Evolutionary conservation across 1,140 invertebrate genomes (phyloP), one percentile per base, ranked within the genome.

Genomic region (Aphis craccivora): DNA sequence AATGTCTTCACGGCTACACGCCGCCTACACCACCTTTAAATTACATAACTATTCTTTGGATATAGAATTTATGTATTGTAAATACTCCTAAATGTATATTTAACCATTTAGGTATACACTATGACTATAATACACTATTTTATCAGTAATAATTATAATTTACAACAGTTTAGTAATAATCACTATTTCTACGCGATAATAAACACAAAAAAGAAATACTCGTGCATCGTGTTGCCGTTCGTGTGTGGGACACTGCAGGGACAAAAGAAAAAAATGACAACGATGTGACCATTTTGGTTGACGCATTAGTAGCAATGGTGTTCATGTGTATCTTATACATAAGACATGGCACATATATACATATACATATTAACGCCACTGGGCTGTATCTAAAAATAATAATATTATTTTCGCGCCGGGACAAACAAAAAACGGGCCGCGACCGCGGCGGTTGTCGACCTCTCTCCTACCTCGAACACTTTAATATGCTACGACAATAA

Each of bases 331-430:
- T 76, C 60, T 76, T 76, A 60, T 60, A 30, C 14, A 60, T 60
- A 9, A 67, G n/a, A 67, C 14, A 83, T 37, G 20, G 81, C 81
- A 43, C 84, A 30, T 30, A 22, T 43, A 43, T 45, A 25, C n/a
- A 30, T 30, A n/a, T 45, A 87, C 84, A 18, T 43, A 87, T 87
- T 87, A 43, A 87, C 84, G 43, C 84, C 84, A 87, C 43, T 45
- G 22, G 84, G 86, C 20, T 87, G 30, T 51, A 48, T 87, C 86
- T 87, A 87, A 87, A 87, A 87, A 87, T 87, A 87, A 87, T 45
- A 45, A 87, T n/a, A 48, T 87, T 48, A 48, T 87, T 87, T 87
- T 87, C 43, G 43, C 40, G 43, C 14, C 84, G 30, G 43, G 86
- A 87, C 86, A n/a, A 48, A 87, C 43, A n/a, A 45, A 40, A 87